phyloP scores from a whole-genome alignment of 2,888 invertebrate species.

The Dynastes maya region DNA sequence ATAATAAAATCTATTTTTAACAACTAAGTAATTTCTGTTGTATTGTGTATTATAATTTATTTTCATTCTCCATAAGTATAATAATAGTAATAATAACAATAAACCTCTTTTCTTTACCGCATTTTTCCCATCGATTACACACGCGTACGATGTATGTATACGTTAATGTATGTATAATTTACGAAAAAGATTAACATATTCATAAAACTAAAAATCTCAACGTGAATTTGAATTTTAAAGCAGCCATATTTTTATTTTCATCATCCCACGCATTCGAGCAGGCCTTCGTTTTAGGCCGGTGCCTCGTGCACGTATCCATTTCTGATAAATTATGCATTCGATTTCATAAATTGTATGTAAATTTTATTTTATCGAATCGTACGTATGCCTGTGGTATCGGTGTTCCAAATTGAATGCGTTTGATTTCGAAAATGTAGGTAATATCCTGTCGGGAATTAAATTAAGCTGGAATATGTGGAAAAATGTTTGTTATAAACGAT shows the following conservation, averaged over 20 bases:
- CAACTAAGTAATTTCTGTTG: no score
- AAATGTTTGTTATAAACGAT: no score
- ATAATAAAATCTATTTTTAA: no score
- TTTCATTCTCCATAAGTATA: no score
- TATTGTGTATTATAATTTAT: no score
- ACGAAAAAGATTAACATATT: slow-evolving; percentile 20
- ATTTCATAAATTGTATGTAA: slow-evolving; percentile 33
- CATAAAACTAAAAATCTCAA: slow-evolving; percentile 19
- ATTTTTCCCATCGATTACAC: background rate
- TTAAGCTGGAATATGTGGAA: no score
- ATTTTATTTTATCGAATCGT: slow-evolving; percentile 17
- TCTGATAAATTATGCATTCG: slow-evolving; percentile 28
- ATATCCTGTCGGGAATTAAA: background rate
- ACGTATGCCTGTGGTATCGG: background rate
- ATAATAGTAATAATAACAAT: no score
- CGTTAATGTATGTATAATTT: slow-evolving; percentile 8
- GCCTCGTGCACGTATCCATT: slow-evolving; percentile 7
- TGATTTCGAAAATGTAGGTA: background rate
- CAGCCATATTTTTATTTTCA: slow-evolving; percentile 17
- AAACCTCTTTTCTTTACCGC: no score
- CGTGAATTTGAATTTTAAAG: slow-evolving; percentile 34
- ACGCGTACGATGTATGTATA: background rate
- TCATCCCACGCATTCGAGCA: slow-evolving; percentile 20
- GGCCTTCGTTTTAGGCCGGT: background rate
- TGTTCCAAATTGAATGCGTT: background rate